Conservation (phyloP, 2,113 vertebrate species). For the Cynocephalus volans region DNA sequence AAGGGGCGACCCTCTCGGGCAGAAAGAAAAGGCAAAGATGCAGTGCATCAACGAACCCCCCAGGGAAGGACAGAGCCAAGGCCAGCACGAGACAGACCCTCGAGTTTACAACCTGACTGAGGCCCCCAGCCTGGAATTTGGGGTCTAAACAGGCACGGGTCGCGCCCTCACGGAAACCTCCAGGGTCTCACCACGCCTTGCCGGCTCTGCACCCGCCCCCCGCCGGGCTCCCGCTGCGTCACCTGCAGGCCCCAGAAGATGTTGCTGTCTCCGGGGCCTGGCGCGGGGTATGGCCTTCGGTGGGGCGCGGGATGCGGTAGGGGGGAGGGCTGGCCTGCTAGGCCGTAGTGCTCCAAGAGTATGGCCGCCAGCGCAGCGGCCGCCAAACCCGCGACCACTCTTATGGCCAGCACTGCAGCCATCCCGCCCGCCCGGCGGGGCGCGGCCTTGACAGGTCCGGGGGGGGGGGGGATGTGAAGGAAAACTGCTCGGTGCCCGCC, state of each 20-base stretch:
- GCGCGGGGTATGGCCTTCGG: constrained; percentile 73
- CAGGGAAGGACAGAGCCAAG: background rate
- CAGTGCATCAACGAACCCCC: background rate
- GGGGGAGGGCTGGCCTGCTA: constrained; percentile 37
- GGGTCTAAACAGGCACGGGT: constrained; percentile 85
- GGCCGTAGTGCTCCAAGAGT: constrained; percentile 80
- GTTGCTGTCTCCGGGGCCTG: constrained; percentile 69
- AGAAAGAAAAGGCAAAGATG: background rate
- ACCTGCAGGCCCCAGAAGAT: constrained; percentile 87
- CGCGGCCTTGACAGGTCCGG: background rate
- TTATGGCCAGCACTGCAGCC: constrained; percentile 53
- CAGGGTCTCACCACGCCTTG: accelerated
- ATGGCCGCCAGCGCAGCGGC: constrained; percentile 73
- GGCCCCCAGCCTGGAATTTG: constrained; percentile 74
- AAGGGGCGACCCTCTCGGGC: background rate
- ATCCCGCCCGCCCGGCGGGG: constrained; percentile 25
- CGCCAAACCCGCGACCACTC: constrained; percentile 74
- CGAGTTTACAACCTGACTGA: background rate
- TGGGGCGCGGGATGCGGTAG: background rate
- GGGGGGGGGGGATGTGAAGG: no score
- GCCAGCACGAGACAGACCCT: background rate
- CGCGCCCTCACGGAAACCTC: background rate
- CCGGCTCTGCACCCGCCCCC: background rate
- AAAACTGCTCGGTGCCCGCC: background rate
- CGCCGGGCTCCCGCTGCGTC: constrained; percentile 34